Evolutionary conservation across 2,797 vertebrate species (phyloP).

Genomic region (Mormyrops attenuatus): DNA sequence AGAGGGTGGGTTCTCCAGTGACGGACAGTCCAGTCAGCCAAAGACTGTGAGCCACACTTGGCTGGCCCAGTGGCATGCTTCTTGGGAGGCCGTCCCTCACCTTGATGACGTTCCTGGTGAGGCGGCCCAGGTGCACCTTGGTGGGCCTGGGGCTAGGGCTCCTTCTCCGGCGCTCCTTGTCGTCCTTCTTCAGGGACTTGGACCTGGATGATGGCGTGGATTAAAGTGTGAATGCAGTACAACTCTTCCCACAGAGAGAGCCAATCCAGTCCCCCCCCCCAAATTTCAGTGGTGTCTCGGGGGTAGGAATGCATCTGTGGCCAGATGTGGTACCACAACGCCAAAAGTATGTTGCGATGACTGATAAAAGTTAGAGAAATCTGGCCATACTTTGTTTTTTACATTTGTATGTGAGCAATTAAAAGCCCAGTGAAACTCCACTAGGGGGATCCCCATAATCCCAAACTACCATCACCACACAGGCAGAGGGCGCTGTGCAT

Average conservation of each 20-base stretch:
- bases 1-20: background rate
- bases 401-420: background rate
- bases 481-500: background rate
- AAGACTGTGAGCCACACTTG: background rate
- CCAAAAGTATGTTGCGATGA: background rate
- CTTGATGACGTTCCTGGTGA: conserved; percentile 95
- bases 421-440: background rate
- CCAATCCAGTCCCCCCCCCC: background rate
- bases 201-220: conserved; percentile 54
- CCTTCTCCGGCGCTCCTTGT: conserved; percentile 86
- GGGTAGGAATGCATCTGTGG: background rate
- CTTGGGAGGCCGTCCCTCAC: conserved; percentile 45
- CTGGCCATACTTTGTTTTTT: background rate
- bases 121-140: conserved; percentile 86
- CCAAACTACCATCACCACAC: background rate
- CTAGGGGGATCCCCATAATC: background rate
- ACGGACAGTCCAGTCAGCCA: background rate
- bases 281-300: background rate
- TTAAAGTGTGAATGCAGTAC: background rate
- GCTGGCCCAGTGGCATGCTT: background rate
- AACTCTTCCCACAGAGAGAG: background rate
- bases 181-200: conserved; percentile 89
- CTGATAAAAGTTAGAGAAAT: background rate
- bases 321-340: background rate
- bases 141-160: conserved; percentile 90